phyloP scores from a whole-genome alignment of 2,797 vertebrate genomes.

The Podargus strigoides region DNA sequence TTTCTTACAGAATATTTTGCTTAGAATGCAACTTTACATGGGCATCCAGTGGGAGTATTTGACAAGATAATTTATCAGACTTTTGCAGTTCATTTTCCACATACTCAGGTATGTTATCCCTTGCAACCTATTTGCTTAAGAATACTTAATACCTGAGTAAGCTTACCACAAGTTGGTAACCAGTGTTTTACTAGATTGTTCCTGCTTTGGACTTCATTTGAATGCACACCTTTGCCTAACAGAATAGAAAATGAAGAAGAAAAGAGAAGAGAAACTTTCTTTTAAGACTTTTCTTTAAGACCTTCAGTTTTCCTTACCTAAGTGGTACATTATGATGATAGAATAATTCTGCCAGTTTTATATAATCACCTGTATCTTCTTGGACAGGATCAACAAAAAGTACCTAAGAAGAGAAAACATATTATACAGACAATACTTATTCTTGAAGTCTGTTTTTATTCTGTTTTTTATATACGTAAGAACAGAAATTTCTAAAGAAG shows the following conservation, averaged over 20 bases:
- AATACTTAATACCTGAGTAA: neutral
- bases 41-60: neutral
- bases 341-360: slow-evolving; percentile 89
- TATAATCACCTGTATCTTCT: slow-evolving; percentile 82
- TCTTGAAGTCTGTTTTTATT: neutral
- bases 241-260: neutral
- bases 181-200: neutral
- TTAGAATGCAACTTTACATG: neutral
- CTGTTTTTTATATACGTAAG: neutral
- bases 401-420: slow-evolving; percentile 67
- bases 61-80: neutral
- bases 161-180: neutral
- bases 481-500: neutral
- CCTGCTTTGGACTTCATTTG: neutral
- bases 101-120: neutral
- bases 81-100: neutral
- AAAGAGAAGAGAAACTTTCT: neutral
- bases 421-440: neutral
- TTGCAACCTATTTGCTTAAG: neutral
- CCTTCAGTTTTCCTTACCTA: slow-evolving; percentile 75
- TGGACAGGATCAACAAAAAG: slow-evolving; percentile 85
- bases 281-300: neutral
- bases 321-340: slow-evolving; percentile 89
- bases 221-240: neutral
- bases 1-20: neutral